Evolutionary conservation across 2,797 vertebrate genomes (phyloP).

Genomic region (Xiphorhynchus erythropygius): DNA sequence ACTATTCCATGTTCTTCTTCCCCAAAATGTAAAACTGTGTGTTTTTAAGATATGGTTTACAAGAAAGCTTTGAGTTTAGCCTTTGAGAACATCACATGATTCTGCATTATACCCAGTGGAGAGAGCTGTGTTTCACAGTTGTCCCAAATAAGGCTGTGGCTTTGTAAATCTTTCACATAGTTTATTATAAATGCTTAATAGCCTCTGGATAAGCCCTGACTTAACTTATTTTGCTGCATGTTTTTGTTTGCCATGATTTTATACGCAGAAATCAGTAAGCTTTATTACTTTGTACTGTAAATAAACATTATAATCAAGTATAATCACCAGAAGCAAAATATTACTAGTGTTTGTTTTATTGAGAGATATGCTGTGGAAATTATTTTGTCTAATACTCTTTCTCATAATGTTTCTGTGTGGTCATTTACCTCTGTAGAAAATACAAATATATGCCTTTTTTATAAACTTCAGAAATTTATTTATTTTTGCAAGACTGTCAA

Average conservation of each 20-base stretch:
- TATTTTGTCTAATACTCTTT: not conserved
- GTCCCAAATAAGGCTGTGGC: not conserved
- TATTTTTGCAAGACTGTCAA: not conserved
- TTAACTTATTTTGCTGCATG: constrained; percentile 8
- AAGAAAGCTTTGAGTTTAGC: constrained; percentile 12
- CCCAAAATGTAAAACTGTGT: not conserved
- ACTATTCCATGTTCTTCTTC: not conserved
- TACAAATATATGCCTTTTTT: accelerated
- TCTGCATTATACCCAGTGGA: not conserved
- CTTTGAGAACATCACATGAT: not conserved
- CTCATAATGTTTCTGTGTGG: not conserved
- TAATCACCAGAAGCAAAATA: not conserved
- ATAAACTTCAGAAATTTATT: not conserved
- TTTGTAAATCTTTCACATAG: constrained; percentile 22
- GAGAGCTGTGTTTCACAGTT: constrained; percentile 2
- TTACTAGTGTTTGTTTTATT: not conserved
- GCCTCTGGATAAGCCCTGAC: not conserved
- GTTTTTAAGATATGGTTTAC: not conserved
- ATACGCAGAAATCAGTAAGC: not conserved
- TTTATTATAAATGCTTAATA: constrained; percentile 35
- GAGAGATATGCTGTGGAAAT: not conserved
- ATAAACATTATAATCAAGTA: not conserved
- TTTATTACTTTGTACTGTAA: not conserved
- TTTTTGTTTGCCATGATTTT: not conserved
- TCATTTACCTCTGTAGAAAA: not conserved